Evolutionary conservation across 1,140 invertebrate species (phyloP).

Genomic region (Riptortus pedestris): DNA sequence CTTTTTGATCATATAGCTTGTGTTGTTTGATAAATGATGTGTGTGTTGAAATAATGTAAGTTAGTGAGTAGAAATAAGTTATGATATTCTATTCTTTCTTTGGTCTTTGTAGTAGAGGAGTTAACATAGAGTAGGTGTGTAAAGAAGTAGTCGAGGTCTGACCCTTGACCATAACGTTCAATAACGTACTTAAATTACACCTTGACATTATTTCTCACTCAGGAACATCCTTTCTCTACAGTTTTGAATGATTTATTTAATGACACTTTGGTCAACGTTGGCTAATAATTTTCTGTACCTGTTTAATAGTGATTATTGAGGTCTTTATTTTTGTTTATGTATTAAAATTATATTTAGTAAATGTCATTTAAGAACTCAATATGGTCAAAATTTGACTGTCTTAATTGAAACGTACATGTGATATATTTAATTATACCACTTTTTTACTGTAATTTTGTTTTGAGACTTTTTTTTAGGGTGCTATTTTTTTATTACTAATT

Average conservation of each 20-base stretch:
- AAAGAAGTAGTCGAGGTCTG: background rate
- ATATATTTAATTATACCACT: conserved; percentile 2
- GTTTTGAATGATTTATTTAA: background rate
- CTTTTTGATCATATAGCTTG: background rate
- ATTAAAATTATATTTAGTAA: conserved; percentile 2
- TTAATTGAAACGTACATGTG: background rate
- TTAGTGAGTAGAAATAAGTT: conserved; percentile 7
- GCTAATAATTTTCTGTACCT: conserved; percentile 12
- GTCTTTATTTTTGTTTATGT: background rate
- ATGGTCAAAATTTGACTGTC: background rate
- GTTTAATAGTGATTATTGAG: conserved; percentile 2
- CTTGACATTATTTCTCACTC: background rate
- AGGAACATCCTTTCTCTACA: background rate
- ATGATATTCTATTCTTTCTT: background rate
- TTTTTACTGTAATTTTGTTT: background rate
- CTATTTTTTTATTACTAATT: background rate
- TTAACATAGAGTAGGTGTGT: background rate
- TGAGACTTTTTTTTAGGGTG: background rate
- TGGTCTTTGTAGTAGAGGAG: too few species aligned
- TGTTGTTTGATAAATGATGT: background rate
- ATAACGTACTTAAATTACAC: conserved; percentile 8
- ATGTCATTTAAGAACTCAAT: background rate
- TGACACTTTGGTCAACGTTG: background rate
- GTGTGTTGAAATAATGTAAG: conserved; percentile 1
- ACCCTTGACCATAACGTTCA: background rate